Base-by-base conservation (phyloP, 2,888 invertebrate genomes). In the Timema cristinae region DNA sequence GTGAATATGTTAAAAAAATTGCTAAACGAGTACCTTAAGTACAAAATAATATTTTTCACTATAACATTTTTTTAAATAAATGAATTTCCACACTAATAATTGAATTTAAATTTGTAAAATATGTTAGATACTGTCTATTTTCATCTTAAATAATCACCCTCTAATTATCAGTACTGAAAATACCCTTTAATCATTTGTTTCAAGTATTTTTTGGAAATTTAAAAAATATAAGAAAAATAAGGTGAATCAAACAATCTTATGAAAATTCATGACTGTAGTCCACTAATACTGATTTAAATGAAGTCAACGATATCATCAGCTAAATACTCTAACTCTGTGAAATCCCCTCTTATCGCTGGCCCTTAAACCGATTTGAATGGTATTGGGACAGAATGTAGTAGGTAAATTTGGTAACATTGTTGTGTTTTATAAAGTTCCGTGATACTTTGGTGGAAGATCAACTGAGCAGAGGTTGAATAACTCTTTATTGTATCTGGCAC, bases 241-340 rank as follows among this genome's bases (percentile, higher is more conserved):
- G 32, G 4, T 32, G 4, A 8, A 63, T 63, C 63, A 63, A 63
- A 32, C 63, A 63, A 11, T 48, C 48, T 9, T 15, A 32, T 48
- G 2, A 5, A 63, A 63, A 9, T 5, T 32, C 11, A 63, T 63
- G 63, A 63, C 63, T n/a, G 16, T 13, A 32, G 10, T 63, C 63
- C 10, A 11, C 47, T n/a, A 5, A 32, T 13, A 16, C 32, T 32
- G 47, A 32, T 63, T 63, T 15, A 63, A 48, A 47, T 13, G 47
- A 63, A 63, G 32, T 63, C 63, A 5, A 63, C 63, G 13, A 63
- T 63, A 32, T 63, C 63, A 63, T 63, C 63, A 63, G 9, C 63
- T 63, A 48, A 32, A 63, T 63, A 10, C 63, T 63, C 8, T 9
- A 13, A 63, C 47, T 9, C 9, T 63, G 32, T 48, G 48, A 7